These are phyloP conservation scores for Carabus problematicus DNA, from an alignment of 2,888 invertebrate species.

Conservation along the genomic window DNA sequence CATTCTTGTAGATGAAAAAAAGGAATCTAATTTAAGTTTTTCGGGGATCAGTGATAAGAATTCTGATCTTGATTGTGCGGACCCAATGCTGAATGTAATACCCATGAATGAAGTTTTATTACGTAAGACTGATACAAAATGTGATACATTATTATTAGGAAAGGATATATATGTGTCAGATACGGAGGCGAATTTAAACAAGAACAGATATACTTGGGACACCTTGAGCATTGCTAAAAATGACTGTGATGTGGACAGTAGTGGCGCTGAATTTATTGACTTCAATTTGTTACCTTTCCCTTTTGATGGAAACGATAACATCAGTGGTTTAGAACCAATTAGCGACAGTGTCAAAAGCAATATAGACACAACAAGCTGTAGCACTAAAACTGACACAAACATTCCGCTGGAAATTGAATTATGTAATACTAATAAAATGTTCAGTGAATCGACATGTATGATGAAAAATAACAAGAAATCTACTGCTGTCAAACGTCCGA, in stretches of 20 bases:
- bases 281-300: conserved; percentile 29
- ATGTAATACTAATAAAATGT: too few relatives aligned
- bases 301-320: conserved; percentile 27
- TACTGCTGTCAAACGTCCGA: conserved; percentile 19
- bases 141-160: conserved; percentile 29
- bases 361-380: conserved; percentile 4
- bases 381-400: neutral
- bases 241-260: conserved; percentile 32
- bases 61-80: conserved; percentile 21
- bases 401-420: too few relatives aligned
- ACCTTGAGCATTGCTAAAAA: conserved; percentile 32
- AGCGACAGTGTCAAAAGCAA: conserved; percentile 1
- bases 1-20: conserved; percentile 27
- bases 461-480: too few relatives aligned
- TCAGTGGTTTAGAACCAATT: conserved; percentile 14
- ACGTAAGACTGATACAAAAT: conserved; percentile 38
- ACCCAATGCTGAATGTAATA: conserved; percentile 32
- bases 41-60: conserved; percentile 20
- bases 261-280: conserved; percentile 31
- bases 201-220: conserved; percentile 27
- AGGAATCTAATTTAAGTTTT: conserved; percentile 28
- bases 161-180: conserved; percentile 30
- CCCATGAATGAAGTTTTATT: conserved; percentile 41
- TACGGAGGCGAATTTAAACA: conserved; percentile 13
- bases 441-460: too few relatives aligned